Evolutionary conservation across 2,888 invertebrate species (phyloP).

Genomic region (Yponomeuta evonymella): DNA sequence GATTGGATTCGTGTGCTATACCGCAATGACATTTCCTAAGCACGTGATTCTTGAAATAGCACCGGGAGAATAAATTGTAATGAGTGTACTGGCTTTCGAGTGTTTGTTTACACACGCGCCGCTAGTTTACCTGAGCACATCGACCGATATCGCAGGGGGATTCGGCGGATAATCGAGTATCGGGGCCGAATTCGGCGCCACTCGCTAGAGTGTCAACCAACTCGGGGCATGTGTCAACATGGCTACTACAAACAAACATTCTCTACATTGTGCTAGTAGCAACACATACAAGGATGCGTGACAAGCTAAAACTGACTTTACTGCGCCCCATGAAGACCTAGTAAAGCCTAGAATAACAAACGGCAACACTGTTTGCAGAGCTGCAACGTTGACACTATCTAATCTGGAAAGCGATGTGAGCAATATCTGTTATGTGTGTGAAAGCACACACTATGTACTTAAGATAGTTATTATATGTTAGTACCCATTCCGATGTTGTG

Average conservation of each 20-base stretch:
- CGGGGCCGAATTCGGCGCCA: slow-evolving; percentile 34
- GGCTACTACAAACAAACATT: slow-evolving; percentile 56
- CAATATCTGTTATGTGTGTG: slow-evolving; percentile 31
- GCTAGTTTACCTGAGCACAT: slow-evolving; percentile 15
- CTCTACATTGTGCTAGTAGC: slow-evolving; percentile 15
- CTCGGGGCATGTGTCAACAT: slow-evolving; percentile 51
- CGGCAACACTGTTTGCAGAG: slow-evolving; percentile 1
- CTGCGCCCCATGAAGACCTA: background rate
- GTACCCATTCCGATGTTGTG: slow-evolving; percentile 7
- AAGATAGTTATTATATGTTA: slow-evolving; percentile 18
- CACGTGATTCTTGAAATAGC: slow-evolving; percentile 11
- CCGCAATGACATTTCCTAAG: background rate
- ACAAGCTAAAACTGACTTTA: background rate
- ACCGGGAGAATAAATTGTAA: slow-evolving; percentile 18
- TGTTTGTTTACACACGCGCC: slow-evolving; percentile 21
- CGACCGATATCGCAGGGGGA: slow-evolving; percentile 16
- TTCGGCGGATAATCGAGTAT: slow-evolving; percentile 20
- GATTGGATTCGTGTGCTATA: slow-evolving; percentile 2
- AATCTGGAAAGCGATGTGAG: slow-evolving; percentile 53
- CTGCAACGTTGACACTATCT: slow-evolving; percentile 43
- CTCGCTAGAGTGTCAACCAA: slow-evolving; percentile 44
- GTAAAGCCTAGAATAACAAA: background rate
- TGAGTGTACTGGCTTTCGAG: background rate
- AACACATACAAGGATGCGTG: slow-evolving; percentile 19
- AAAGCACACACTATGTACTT: slow-evolving; percentile 23